A percentile compares a stretch with the other conserved stretches of the same genome.
phyloP scores from a whole-genome alignment of 2,113 vertebrate genomes.

The Isurus oxyrinchus region DNA sequence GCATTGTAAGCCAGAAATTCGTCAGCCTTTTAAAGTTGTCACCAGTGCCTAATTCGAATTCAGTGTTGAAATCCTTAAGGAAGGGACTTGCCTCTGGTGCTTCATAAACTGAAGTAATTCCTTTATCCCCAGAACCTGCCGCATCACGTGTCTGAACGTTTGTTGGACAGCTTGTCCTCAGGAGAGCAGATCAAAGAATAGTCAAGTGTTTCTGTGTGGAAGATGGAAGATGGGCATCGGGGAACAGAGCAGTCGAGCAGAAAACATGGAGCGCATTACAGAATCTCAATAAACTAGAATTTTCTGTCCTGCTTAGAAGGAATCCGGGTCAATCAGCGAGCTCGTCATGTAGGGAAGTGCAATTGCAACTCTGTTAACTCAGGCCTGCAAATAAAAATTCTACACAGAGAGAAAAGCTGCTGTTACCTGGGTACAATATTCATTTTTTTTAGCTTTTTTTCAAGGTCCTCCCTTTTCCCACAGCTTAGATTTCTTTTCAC shows the following conservation, averaged over 20 bases:
- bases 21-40: conserved; percentile 11
- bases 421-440: not conserved
- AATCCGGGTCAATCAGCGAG: conserved; percentile 12
- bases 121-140: conserved; percentile 1
- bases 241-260: not conserved
- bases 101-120: conserved; percentile 14
- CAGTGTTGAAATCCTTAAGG: not conserved
- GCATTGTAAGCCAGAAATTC: not conserved
- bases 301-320: not conserved
- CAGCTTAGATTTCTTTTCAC: not conserved
- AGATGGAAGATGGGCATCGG: not conserved
- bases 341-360: not conserved
- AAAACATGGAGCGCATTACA: not conserved
- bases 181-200: conserved; percentile 30
- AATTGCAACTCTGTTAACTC: not conserved
- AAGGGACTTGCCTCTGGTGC: not conserved
- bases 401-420: not conserved
- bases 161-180: not conserved
- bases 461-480: not conserved
- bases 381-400: not conserved
- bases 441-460: not conserved
- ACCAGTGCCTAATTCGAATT: conserved; percentile 13
- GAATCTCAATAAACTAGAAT: conserved; percentile 3
- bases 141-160: not conserved
- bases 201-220: not conserved